A percentile compares a stretch with the other conserved stretches of the same genome.
These are phyloP conservation scores for Sminthurides bifidus DNA, from an alignment of 1,140 invertebrate species.

Conservation along the genomic window DNA sequence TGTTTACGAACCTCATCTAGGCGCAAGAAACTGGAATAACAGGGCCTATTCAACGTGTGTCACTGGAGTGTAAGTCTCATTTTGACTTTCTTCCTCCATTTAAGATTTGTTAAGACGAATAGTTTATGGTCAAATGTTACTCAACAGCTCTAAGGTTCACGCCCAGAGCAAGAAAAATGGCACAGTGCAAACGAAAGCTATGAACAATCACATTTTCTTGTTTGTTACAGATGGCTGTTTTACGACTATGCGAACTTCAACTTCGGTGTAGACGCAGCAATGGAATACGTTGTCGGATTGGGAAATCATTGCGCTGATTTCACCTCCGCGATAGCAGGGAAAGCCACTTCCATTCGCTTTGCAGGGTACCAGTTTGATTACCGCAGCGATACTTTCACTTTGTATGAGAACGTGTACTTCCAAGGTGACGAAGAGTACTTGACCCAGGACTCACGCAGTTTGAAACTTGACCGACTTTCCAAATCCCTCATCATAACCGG, in stretches of 20 bases:
- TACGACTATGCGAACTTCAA: constrained; percentile 30
- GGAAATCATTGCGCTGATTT: constrained; percentile 24
- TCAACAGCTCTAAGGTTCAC: not conserved
- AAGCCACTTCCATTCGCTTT: constrained; percentile 25
- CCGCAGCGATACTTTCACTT: constrained; percentile 26
- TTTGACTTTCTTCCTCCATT: not conserved
- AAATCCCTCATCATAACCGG: constrained; percentile 20
- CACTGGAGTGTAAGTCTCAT: constrained; percentile 30
- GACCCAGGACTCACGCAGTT: not conserved
- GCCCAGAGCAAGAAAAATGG: not conserved
- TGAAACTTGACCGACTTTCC: constrained; percentile 4
- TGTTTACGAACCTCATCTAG: constrained; percentile 19
- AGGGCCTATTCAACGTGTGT: constrained; percentile 20
- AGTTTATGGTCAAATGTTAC: not conserved
- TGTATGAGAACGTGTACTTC: constrained; percentile 29
- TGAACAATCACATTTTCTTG: constrained; percentile 7
- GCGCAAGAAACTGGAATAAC: constrained; percentile 13
- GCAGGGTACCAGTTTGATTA: constrained; percentile 26
- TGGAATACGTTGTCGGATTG: constrained; percentile 24
- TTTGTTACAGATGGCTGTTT: constrained; percentile 30
- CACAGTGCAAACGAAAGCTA: too few relatives aligned
- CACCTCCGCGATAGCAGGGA: not conserved
- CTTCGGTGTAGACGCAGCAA: not conserved
- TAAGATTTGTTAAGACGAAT: not conserved
- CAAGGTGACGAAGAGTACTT: constrained; percentile 24